phyloP scores from a whole-genome alignment of 2,113 vertebrate species.

The Odobenus rosmarus region DNA sequence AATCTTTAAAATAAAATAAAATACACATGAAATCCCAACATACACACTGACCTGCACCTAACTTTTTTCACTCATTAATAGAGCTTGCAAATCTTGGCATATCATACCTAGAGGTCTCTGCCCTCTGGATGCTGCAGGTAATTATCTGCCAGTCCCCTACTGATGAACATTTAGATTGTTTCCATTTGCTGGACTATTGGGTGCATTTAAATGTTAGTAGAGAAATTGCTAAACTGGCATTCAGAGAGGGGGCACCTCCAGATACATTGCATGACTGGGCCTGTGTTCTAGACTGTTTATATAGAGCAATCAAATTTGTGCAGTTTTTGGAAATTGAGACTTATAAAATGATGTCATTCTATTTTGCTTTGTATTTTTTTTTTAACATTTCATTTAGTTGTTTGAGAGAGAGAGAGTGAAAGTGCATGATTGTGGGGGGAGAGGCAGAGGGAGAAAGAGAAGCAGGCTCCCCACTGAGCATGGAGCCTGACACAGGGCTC shows the following conservation, averaged over 20 bases:
- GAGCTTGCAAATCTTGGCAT: background rate
- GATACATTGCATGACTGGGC: too few relatives aligned
- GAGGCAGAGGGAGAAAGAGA: too few relatives aligned
- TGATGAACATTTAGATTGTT: background rate
- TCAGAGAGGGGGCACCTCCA: background rate
- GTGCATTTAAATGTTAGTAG: background rate
- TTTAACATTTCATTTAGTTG: too few relatives aligned
- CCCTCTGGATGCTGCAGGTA: accelerated
- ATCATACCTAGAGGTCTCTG: background rate
- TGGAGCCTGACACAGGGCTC: too few relatives aligned
- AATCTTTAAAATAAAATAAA: background rate
- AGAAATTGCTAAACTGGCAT: background rate
- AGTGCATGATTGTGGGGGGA: too few relatives aligned
- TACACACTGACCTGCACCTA: too few relatives aligned
- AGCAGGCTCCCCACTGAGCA: too few relatives aligned
- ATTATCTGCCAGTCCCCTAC: background rate
- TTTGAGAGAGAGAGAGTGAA: too few relatives aligned
- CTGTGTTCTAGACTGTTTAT: background rate
- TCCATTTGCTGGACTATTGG: background rate
- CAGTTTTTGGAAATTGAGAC: background rate
- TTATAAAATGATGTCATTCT: background rate
- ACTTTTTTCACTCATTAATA: background rate
- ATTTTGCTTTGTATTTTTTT: background rate
- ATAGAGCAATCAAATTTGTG: background rate
- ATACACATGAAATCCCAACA: background rate